phyloP scores from a whole-genome alignment of 2,113 vertebrate genomes.

The Boulengeromyrus knoepffleri region DNA sequence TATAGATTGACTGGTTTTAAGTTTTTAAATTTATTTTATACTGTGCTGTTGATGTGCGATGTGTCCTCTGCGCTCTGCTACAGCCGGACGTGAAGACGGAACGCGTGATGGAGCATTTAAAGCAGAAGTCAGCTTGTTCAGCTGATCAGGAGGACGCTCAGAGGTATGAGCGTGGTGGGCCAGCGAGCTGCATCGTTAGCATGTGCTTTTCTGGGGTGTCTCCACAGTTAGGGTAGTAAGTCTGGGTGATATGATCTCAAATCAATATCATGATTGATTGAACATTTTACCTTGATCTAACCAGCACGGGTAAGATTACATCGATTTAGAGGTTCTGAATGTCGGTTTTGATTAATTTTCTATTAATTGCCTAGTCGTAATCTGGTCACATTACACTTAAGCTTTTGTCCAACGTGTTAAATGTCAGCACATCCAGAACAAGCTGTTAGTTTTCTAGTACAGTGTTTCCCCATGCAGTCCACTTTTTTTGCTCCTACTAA shows the following conservation, averaged over 20 bases:
- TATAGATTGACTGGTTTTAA: not conserved
- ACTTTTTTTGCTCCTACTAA: not conserved
- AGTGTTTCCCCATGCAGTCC: not conserved
- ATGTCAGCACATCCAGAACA: not conserved
- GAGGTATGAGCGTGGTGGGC: constrained; percentile 59
- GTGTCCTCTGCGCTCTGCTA: not conserved
- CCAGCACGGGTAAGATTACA: no score
- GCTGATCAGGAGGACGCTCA: constrained; percentile 90
- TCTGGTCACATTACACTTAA: not conserved
- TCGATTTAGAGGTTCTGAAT: no score
- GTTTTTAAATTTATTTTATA: not conserved
- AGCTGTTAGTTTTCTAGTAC: not conserved
- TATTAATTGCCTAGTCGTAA: no score
- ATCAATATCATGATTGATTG: no score
- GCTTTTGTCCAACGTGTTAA: not conserved
- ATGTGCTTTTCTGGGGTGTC: not conserved
- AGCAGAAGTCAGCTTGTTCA: constrained; percentile 90
- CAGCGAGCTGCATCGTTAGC: no score
- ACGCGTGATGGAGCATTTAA: constrained; percentile 86
- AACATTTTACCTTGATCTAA: no score
- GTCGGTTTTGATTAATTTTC: no score
- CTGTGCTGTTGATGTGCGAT: not conserved
- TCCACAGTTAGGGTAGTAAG: not conserved
- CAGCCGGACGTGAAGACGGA: constrained; percentile 95
- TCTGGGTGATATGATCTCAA: not conserved